Evolutionary conservation across 1,140 invertebrate genomes (phyloP).

Genomic region (Saxidomus purpurata): DNA sequence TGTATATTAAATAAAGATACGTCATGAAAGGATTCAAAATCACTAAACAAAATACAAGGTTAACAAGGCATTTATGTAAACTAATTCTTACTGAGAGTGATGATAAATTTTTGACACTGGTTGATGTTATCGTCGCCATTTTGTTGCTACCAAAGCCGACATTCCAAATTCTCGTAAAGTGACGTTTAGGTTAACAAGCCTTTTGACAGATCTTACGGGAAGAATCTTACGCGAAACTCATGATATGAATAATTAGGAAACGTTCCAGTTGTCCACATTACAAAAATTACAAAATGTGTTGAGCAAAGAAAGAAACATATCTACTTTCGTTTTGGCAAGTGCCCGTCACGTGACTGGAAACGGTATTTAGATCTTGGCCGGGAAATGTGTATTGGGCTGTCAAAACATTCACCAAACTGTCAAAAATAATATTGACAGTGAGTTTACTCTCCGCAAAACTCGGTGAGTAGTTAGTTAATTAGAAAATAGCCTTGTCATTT

Average conservation of each 20-base stretch:
- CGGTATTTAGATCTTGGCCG: slow-evolving; percentile 71
- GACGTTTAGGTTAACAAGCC: slow-evolving; percentile 7
- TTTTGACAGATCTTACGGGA: too few species aligned
- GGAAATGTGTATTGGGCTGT: slow-evolving; percentile 38
- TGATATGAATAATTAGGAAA: too few species aligned
- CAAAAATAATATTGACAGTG: neutral
- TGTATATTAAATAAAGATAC: too few species aligned
- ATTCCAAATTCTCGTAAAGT: slow-evolving; percentile 49
- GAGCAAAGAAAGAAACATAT: neutral
- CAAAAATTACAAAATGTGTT: too few species aligned
- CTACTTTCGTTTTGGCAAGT: slow-evolving; percentile 52
- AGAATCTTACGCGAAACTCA: too few species aligned
- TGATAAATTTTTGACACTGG: slow-evolving; percentile 54
- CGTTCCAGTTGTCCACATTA: too few species aligned
- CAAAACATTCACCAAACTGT: neutral
- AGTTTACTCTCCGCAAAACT: too few species aligned
- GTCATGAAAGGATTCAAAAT: too few species aligned
- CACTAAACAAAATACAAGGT: too few species aligned
- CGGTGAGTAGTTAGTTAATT: too few species aligned
- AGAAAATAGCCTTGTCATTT: too few species aligned
- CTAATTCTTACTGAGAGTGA: slow-evolving; percentile 65
- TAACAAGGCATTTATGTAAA: too few species aligned
- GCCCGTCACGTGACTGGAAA: slow-evolving; percentile 83
- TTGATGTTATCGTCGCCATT: slow-evolving; percentile 74
- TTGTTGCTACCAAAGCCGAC: slow-evolving; percentile 78